Evolutionary conservation across 2,797 vertebrate genomes (phyloP).

Genomic region (Artibeus lituratus): DNA sequence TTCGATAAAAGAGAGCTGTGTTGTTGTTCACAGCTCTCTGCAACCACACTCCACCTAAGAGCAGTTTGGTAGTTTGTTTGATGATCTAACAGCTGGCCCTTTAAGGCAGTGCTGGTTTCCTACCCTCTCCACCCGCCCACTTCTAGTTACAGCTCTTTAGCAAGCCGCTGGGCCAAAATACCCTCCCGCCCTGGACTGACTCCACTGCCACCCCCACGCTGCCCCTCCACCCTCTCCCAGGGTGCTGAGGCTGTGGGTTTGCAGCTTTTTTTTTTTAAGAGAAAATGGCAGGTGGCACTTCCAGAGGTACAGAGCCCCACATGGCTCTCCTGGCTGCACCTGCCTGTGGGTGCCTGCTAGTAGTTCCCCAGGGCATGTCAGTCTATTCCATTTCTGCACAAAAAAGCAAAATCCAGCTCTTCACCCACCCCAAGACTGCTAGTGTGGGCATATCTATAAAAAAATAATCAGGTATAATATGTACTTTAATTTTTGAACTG

Average conservation of each 20-base stretch:
- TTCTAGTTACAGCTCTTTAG: constrained; percentile 19
- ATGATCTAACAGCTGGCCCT: constrained; percentile 41
- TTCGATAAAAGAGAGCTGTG: not conserved
- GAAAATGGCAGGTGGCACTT: not conserved
- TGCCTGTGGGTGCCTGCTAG: not conserved
- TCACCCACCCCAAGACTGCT: not conserved
- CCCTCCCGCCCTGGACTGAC: not conserved
- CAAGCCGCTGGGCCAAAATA: constrained; percentile 26
- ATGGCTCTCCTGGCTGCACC: not conserved
- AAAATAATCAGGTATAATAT: not conserved
- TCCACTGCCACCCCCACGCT: not conserved
- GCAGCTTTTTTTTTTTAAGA: not conserved
- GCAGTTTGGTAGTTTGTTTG: not conserved
- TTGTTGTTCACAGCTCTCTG: not conserved
- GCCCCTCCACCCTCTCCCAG: not conserved
- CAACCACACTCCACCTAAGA: not conserved
- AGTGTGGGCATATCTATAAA: not conserved
- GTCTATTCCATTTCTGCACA: not conserved
- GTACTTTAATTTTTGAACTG: not conserved
- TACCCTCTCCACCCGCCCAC: not conserved
- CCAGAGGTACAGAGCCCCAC: not conserved
- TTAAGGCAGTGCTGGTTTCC: constrained; percentile 20
- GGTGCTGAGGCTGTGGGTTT: not conserved
- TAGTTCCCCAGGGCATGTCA: not conserved
- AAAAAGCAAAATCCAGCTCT: not conserved